Evolutionary conservation across 2,888 invertebrate species (phyloP).

Genomic region (Pachycephus smyrnensis): DNA sequence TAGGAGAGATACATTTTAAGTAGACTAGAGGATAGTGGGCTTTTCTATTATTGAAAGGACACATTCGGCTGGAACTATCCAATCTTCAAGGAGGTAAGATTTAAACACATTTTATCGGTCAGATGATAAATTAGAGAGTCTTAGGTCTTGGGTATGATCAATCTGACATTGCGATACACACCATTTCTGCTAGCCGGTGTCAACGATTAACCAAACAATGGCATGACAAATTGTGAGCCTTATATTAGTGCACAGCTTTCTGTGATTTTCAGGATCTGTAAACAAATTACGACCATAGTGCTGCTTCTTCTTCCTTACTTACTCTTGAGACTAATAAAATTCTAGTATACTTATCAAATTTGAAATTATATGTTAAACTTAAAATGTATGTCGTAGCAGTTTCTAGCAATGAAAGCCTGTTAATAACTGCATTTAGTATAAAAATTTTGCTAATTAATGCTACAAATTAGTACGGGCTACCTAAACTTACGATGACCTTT

Average conservation of each 20-base stretch:
- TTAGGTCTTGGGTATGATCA: not conserved
- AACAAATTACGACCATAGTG: not conserved
- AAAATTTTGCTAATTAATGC: not conserved
- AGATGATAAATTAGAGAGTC: conserved; percentile 11
- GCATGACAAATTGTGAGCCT: not conserved
- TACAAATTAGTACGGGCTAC: not conserved
- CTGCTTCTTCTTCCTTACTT: not conserved
- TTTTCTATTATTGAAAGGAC: not conserved
- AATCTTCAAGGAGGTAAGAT: conserved; percentile 15
- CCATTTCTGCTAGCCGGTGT: not conserved
- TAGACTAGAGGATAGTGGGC: not conserved
- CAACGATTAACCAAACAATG: not conserved
- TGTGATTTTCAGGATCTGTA: not conserved
- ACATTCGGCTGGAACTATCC: not conserved
- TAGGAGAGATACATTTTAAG: not conserved
- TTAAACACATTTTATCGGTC: conserved; percentile 18
- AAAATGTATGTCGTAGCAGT: not conserved
- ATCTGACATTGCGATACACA: not conserved
- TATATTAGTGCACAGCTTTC: not conserved
- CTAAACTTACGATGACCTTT: not conserved
- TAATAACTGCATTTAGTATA: not conserved
- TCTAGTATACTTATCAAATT: not conserved
- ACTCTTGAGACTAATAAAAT: not conserved
- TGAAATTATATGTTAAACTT: not conserved
- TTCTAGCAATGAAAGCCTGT: not conserved